Evolutionary conservation across 2,888 invertebrate species (phyloP).

Genomic region (Patella pellucida): DNA sequence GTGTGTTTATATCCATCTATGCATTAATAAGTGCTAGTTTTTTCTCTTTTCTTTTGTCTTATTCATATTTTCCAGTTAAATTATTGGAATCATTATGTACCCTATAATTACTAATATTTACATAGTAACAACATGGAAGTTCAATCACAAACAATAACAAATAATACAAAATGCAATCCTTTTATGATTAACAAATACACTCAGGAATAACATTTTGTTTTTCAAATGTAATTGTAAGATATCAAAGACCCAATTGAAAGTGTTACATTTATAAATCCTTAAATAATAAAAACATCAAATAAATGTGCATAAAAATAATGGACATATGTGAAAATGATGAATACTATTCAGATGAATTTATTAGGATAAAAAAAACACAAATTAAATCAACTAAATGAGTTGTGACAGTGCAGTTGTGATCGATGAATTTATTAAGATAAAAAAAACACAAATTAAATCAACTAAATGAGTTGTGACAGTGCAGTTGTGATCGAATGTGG

Average conservation of each 20-base stretch:
- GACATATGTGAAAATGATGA: neutral
- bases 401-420: no score
- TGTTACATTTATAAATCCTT: neutral
- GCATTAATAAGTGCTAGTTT: neutral
- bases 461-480: no score
- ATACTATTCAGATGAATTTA: neutral
- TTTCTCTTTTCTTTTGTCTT: neutral
- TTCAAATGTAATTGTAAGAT: neutral
- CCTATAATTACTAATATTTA: neutral
- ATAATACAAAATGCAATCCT: neutral
- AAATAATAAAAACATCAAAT: neutral
- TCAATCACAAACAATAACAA: neutral
- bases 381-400: neutral
- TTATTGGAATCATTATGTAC: neutral
- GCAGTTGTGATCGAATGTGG: no score
- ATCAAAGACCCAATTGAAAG: neutral
- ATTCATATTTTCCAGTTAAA: neutral
- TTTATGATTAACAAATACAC: neutral
- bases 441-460: conserved; percentile 2
- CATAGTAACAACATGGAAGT: neutral
- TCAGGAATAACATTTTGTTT: neutral
- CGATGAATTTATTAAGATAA: neutral
- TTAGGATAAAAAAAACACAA: neutral
- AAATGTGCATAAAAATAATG: neutral
- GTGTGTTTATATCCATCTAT: neutral